Evolutionary conservation across 2,113 vertebrate species (phyloP).

Genomic region (Bubo scandiacus): DNA sequence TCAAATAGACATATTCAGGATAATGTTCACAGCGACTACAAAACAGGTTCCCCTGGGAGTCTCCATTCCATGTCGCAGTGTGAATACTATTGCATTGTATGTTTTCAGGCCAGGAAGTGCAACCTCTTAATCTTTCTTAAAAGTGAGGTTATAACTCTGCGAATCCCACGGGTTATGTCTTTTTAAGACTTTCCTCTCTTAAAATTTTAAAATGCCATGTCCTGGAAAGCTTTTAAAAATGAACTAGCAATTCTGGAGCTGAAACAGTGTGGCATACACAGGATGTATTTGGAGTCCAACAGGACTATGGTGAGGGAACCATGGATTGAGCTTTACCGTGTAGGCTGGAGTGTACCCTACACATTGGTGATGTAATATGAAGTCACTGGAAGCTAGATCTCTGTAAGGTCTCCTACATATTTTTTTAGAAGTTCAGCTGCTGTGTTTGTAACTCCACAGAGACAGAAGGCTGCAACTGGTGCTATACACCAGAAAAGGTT

Average conservation of each 20-base stretch:
- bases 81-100: not conserved
- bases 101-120: not conserved
- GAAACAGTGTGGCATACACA: not conserved
- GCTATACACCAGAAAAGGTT: not conserved
- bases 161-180: not conserved
- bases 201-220: not conserved
- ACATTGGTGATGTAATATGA: rapidly evolving
- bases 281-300: not conserved
- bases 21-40: not conserved
- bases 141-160: not conserved
- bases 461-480: not conserved
- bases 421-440: not conserved
- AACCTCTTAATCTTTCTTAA: not conserved
- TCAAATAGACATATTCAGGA: not conserved
- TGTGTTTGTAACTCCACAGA: not conserved
- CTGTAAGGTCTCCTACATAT: not conserved
- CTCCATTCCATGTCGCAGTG: not conserved
- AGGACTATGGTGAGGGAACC: not conserved
- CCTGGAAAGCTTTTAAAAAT: not conserved
- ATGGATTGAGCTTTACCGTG: not conserved
- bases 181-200: not conserved
- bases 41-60: not conserved
- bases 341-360: not conserved
- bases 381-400: not conserved
- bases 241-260: not conserved